Percentiles rank a stretch among this genome's conserved stretches.
These are phyloP conservation scores for Odontocolon sp. DNA, from an alignment of 2,888 invertebrate species.

Conservation along the genomic window DNA sequence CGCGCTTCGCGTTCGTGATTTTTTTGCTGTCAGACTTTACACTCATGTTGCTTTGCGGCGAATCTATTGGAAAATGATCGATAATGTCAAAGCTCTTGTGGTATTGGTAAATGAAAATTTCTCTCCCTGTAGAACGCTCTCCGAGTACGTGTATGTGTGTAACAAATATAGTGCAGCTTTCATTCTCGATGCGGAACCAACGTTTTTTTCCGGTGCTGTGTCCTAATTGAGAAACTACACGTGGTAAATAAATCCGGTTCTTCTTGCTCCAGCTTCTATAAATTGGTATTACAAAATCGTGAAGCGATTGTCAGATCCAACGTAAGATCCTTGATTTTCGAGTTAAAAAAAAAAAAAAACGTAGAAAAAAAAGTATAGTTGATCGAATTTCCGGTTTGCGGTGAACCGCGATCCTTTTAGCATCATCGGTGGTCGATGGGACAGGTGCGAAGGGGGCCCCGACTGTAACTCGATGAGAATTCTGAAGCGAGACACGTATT, in stretches of 20 bases:
- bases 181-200: conserved; percentile 52
- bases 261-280: conserved; percentile 43
- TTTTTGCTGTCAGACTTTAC: no score
- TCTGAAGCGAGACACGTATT: conserved; percentile 55
- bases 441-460: no score
- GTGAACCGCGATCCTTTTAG: conserved; percentile 40
- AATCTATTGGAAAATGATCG: no score
- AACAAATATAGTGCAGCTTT: not conserved
- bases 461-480: conserved; percentile 49
- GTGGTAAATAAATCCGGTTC: conserved; percentile 33
- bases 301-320: conserved; percentile 43
- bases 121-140: not conserved
- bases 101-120: no score
- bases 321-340: not conserved
- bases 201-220: conserved; percentile 39
- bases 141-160: not conserved
- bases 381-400: conserved; percentile 54
- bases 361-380: not conserved
- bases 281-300: conserved; percentile 53
- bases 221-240: conserved; percentile 42
- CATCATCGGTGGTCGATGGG: no score
- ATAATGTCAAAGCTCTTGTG: no score
- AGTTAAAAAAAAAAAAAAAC: conserved; percentile 5
- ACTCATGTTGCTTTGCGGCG: no score
- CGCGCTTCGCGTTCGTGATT: no score